Conservation (phyloP, 2,113 vertebrate species). For the Pitta sordida region DNA sequence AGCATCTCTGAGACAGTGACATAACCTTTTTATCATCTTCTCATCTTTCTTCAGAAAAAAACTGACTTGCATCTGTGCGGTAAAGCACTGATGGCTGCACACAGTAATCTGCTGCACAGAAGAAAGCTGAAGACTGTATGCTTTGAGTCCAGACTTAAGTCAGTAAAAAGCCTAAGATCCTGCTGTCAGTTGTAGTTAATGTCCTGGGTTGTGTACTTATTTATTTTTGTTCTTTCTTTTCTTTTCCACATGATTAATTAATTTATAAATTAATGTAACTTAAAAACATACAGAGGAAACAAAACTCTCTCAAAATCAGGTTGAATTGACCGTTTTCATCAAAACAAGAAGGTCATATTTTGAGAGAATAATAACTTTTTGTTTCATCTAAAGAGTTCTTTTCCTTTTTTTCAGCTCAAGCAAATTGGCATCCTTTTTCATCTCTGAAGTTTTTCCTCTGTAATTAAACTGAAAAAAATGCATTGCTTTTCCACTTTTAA, state of each 20-base stretch:
- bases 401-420: background rate
- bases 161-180: background rate
- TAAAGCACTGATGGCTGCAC: background rate
- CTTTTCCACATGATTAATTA: background rate
- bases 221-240: background rate
- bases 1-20: background rate
- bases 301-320: background rate
- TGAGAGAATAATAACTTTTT: background rate
- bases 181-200: background rate
- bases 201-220: background rate
- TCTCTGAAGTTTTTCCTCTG: background rate
- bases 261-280: background rate
- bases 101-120: background rate
- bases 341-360: background rate
- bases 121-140: background rate
- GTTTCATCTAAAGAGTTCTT: background rate
- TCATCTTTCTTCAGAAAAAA: background rate
- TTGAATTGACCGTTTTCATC: background rate
- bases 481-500: background rate
- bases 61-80: background rate
- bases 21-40: background rate
- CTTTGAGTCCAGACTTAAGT: background rate
- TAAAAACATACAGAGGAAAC: background rate
- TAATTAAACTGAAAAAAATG: background rate
- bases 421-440: accelerated